Evolutionary conservation across 2,888 invertebrate species (phyloP).

Genomic region (Pandemis cinnamomeana): DNA sequence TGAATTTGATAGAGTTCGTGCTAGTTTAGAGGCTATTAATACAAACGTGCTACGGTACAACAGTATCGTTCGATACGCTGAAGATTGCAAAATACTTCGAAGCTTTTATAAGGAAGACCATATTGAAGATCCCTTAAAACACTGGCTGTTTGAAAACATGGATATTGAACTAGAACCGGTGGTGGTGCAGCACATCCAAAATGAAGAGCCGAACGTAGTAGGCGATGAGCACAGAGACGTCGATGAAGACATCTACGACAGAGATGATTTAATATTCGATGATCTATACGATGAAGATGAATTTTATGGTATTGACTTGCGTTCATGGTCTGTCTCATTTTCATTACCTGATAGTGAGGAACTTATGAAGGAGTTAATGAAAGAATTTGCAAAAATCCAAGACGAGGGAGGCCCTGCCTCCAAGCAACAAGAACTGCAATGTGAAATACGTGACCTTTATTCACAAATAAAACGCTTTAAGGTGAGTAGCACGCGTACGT

Average conservation of each 20-base stretch:
- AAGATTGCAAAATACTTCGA: conserved; percentile 48
- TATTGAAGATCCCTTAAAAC: conserved; percentile 52
- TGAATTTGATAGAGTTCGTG: conserved; percentile 53
- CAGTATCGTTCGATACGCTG: conserved; percentile 45
- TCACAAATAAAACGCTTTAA: conserved; percentile 55
- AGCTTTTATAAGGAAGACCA: conserved; percentile 48
- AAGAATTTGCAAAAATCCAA: conserved; percentile 38
- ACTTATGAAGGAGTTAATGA: conserved; percentile 47
- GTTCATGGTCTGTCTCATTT: conserved; percentile 50
- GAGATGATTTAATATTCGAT: conserved; percentile 55
- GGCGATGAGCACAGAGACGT: conserved; percentile 48
- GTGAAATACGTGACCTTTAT: conserved; percentile 45
- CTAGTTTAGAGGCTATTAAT: conserved; percentile 56
- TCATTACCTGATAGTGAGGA: conserved; percentile 49
- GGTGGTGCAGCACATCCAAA: conserved; percentile 37
- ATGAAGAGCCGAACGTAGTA: conserved; percentile 43
- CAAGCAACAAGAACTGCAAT: conserved; percentile 48
- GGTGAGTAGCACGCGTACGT: conserved; percentile 51
- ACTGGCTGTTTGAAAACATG: conserved; percentile 65
- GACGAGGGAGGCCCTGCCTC: background rate
- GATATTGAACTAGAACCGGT: conserved; percentile 16
- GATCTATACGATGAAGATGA: conserved; percentile 51
- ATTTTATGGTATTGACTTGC: conserved; percentile 26
- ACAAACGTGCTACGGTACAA: conserved; percentile 57
- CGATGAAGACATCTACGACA: conserved; percentile 46